Evolutionary conservation across 2,113 vertebrate genomes (phyloP).

Genomic region (Raja brachyura): DNA sequence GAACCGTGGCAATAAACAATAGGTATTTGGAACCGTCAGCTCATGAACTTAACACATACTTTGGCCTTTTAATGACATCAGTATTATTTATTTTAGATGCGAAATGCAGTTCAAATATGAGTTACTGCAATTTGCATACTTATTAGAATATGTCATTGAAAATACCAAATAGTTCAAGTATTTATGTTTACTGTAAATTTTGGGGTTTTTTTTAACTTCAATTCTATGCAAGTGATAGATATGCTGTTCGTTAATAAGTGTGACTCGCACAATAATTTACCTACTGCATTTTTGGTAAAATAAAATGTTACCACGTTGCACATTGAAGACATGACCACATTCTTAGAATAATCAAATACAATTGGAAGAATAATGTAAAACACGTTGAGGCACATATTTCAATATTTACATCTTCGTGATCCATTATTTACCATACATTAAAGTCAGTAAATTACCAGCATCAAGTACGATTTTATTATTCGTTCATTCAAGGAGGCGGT

Average conservation of each 20-base stretch:
- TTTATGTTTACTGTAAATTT: neutral
- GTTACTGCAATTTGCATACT: neutral
- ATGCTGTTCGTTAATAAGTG: neutral
- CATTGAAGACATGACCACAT: neutral
- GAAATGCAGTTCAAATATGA: neutral
- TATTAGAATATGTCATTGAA: neutral
- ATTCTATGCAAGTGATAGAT: neutral
- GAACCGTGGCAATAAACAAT: neutral
- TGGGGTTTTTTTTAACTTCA: neutral
- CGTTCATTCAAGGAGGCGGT: neutral
- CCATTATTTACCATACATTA: neutral
- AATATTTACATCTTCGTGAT: neutral
- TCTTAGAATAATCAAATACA: neutral
- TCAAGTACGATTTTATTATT: conserved; percentile 2
- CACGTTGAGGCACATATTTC: neutral
- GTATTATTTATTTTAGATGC: neutral
- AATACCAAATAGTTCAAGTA: neutral
- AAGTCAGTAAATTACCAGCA: neutral
- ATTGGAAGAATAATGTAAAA: neutral
- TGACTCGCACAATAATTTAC: neutral
- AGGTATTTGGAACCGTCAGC: neutral
- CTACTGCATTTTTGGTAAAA: neutral
- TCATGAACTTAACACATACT: neutral
- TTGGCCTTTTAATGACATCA: neutral
- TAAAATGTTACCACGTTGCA: neutral